phyloP scores from a whole-genome alignment of 2,113 vertebrate genomes.

The Notarius quadriscutis region DNA sequence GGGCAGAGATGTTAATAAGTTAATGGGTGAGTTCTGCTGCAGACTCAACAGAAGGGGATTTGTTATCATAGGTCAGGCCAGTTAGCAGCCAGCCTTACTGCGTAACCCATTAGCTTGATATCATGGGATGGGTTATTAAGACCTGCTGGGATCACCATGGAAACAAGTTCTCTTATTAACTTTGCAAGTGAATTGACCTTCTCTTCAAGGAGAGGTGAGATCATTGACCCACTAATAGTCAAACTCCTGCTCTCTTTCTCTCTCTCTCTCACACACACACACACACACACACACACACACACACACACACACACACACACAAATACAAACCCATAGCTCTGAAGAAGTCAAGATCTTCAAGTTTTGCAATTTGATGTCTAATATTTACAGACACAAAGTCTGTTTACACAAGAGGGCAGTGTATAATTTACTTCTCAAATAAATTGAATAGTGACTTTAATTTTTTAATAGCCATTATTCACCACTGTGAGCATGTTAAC shows the following conservation, averaged over 20 bases:
- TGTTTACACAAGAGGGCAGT: background rate
- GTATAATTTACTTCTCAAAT: background rate
- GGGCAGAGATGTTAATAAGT: conserved; percentile 16
- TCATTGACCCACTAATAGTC: conserved; percentile 2
- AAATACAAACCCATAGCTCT: background rate
- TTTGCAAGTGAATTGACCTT: conserved; percentile 21
- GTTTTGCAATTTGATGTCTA: background rate
- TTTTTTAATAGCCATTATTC: background rate
- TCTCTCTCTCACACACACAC: too few relatives aligned
- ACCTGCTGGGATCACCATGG: conserved; percentile 5
- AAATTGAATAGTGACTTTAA: background rate
- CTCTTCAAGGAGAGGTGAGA: conserved; percentile 13
- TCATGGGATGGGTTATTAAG: conserved; percentile 11
- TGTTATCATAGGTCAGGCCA: background rate
- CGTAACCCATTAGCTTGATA: conserved; percentile 22
- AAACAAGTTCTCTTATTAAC: conserved; percentile 13
- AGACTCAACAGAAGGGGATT: background rate
- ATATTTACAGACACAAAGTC: background rate
- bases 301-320: background rate
- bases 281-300: background rate
- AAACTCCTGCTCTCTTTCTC: background rate
- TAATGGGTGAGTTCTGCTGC: conserved; percentile 12
- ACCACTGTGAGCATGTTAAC: background rate
- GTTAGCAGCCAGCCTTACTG: background rate
- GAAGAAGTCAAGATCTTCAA: background rate